phyloP scores from a whole-genome alignment of 2,113 vertebrate genomes.

The Cyanistes caeruleus region DNA sequence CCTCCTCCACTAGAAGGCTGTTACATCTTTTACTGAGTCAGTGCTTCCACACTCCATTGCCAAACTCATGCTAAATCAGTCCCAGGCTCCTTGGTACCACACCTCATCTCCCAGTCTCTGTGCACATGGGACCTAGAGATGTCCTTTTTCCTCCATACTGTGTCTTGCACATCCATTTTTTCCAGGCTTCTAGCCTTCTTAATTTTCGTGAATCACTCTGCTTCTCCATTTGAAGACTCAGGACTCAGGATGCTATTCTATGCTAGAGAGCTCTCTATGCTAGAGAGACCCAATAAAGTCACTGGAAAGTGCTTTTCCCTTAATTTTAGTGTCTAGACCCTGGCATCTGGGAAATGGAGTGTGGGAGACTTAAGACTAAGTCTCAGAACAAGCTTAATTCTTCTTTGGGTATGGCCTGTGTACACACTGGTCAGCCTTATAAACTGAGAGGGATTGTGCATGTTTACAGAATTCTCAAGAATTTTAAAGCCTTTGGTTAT shows the following conservation, averaged over 20 bases:
- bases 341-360: background rate
- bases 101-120: background rate
- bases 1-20: constrained; percentile 30
- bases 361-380: background rate
- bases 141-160: background rate
- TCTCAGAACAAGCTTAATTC: background rate
- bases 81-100: background rate
- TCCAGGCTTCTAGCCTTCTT: background rate
- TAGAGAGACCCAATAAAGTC: background rate
- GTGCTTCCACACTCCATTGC: background rate
- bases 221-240: background rate
- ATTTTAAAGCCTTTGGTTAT: background rate
- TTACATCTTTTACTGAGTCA: constrained; percentile 36
- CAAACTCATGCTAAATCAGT: constrained; percentile 12
- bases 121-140: background rate
- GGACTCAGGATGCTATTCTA: background rate
- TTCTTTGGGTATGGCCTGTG: background rate
- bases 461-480: background rate
- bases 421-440: background rate
- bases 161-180: background rate
- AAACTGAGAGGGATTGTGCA: background rate
- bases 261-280: background rate
- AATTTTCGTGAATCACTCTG: background rate
- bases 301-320: background rate
- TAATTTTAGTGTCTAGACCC: background rate